These are phyloP conservation scores for Lepidurus couesii DNA, from an alignment of 1,140 invertebrate species.

Conservation along the genomic window DNA sequence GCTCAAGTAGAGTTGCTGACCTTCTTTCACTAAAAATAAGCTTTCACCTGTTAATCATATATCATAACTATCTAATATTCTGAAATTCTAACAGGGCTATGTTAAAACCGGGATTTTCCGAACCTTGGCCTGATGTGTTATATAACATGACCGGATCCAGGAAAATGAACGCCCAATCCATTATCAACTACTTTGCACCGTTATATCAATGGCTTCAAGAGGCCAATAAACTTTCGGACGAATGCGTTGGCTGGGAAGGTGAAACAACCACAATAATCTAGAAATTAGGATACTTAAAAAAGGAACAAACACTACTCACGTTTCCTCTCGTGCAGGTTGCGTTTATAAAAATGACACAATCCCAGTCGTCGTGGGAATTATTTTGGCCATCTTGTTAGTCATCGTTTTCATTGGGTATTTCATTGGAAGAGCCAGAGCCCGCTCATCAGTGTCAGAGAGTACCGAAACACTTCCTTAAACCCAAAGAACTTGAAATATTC, in stretches of 20 bases:
- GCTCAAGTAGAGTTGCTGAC: constrained; percentile 38
- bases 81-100: constrained; percentile 42
- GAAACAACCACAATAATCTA: background rate
- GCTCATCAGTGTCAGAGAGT: background rate
- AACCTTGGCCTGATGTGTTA: constrained; percentile 47
- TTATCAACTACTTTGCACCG: constrained; percentile 41
- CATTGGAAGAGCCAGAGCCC: constrained; percentile 45
- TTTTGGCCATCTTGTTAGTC: constrained; percentile 49
- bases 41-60: no score
- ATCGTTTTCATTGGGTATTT: constrained; percentile 52
- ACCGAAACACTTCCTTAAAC: background rate
- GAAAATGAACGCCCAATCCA: constrained; percentile 43
- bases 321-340: background rate
- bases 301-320: background rate
- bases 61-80: background rate
- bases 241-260: constrained; percentile 38
- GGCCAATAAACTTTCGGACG: constrained; percentile 34
- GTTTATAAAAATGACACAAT: constrained; percentile 41
- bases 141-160: constrained; percentile 43
- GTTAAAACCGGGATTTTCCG: constrained; percentile 46
- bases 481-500: background rate
- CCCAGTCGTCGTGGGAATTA: constrained; percentile 51
- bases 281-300: constrained; percentile 16
- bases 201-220: constrained; percentile 37
- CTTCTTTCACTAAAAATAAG: no score